Conservation (phyloP, 2,113 vertebrate genomes). For the Melanocharis versteri region DNA sequence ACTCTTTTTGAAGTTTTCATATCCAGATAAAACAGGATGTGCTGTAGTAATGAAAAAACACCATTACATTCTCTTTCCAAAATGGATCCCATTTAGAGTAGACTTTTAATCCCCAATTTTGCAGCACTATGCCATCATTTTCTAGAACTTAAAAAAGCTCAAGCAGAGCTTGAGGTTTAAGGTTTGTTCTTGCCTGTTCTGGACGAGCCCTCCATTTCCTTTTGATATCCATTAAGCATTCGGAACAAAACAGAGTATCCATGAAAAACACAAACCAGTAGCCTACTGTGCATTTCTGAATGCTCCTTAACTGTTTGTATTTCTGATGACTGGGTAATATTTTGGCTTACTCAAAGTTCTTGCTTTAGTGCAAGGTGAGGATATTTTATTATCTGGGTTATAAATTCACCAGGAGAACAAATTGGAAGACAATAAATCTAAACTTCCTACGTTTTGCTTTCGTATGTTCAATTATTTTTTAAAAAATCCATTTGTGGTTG, state of each 20-base stretch:
- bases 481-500: background rate
- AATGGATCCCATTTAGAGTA: background rate
- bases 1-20: background rate
- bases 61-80: background rate
- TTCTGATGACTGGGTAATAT: background rate
- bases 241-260: background rate
- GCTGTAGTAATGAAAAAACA: background rate
- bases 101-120: background rate
- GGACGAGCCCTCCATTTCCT: background rate
- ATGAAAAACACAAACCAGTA: background rate
- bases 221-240: background rate
- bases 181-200: background rate
- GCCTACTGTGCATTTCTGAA: background rate
- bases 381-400: background rate
- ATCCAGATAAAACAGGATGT: background rate
- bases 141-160: background rate
- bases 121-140: background rate
- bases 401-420: background rate
- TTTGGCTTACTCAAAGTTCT: background rate
- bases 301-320: background rate
- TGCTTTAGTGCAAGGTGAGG: background rate
- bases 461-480: background rate
- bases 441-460: background rate
- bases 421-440: background rate
- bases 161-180: background rate